phyloP scores from a whole-genome alignment of 2,113 vertebrate species.

The Gallinago media region DNA sequence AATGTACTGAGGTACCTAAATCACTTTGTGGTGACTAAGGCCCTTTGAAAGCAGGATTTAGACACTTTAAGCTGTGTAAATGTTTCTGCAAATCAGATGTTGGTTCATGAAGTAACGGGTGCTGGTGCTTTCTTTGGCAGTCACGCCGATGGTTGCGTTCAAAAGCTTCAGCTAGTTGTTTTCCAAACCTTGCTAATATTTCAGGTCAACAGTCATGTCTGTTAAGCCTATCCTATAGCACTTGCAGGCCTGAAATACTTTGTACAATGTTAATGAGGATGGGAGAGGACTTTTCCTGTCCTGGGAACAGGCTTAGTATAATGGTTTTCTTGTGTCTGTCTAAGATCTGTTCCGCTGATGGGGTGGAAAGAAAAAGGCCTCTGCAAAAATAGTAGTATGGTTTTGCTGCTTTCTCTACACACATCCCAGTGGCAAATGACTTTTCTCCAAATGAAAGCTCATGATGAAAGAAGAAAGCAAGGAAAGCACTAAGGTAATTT shows the following conservation, averaged over 20 bases:
- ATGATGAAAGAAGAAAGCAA: background rate
- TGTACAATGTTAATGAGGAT: conserved; percentile 12
- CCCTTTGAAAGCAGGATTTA: conserved; percentile 26
- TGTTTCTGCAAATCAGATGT: conserved; percentile 19
- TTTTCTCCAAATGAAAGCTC: background rate
- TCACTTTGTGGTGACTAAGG: background rate
- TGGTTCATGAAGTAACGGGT: background rate
- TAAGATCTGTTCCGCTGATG: background rate
- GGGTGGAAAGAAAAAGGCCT: background rate
- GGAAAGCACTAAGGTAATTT: background rate
- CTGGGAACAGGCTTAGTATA: background rate
- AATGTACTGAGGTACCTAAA: background rate
- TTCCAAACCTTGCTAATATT: background rate
- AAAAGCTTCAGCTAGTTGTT: background rate
- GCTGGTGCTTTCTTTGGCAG: conserved; percentile 54
- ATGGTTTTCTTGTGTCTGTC: background rate
- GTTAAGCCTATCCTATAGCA: background rate
- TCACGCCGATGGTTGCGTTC: background rate
- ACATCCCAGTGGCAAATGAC: background rate
- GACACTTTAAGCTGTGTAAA: background rate
- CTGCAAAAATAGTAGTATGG: background rate
- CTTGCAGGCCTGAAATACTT: conserved; percentile 42
- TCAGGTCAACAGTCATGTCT: background rate
- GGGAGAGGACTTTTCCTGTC: conserved; percentile 32
- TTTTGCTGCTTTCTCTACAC: background rate